These are phyloP conservation scores for Aegypius monachus DNA, from an alignment of 2,113 vertebrate genomes.

Conservation along the genomic window DNA sequence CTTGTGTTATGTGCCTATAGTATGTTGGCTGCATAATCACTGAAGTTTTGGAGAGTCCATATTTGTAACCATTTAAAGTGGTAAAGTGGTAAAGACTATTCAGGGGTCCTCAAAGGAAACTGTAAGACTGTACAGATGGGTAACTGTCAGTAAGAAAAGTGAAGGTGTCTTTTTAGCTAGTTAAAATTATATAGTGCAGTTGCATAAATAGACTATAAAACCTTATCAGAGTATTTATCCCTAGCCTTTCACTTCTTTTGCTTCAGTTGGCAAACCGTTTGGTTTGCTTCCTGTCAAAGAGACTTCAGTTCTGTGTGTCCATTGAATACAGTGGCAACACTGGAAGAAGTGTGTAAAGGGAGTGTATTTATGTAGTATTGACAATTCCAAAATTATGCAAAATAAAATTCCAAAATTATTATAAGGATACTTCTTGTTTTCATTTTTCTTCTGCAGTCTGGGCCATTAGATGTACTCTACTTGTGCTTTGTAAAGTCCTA, in stretches of 20 bases:
- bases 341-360: neutral
- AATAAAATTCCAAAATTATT: neutral
- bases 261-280: neutral
- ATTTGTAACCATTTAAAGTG: neutral
- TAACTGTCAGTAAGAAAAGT: neutral
- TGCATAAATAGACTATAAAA: neutral
- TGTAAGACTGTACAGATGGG: neutral
- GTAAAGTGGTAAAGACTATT: neutral
- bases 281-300: neutral
- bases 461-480: neutral
- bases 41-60: neutral
- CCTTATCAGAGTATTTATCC: neutral
- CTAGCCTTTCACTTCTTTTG: neutral
- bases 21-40: neutral
- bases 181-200: neutral
- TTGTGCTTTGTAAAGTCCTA: neutral
- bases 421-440: neutral
- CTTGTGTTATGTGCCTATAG: neutral
- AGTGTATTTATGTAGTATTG: neutral
- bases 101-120: neutral
- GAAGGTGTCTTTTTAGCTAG: neutral
- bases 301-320: neutral
- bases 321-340: neutral
- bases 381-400: neutral
- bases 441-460: neutral